Evolutionary conservation across 2,888 invertebrate species (phyloP), one percentile per base, ranked within the genome.

Genomic region (Ichneumoninae sp.): DNA sequence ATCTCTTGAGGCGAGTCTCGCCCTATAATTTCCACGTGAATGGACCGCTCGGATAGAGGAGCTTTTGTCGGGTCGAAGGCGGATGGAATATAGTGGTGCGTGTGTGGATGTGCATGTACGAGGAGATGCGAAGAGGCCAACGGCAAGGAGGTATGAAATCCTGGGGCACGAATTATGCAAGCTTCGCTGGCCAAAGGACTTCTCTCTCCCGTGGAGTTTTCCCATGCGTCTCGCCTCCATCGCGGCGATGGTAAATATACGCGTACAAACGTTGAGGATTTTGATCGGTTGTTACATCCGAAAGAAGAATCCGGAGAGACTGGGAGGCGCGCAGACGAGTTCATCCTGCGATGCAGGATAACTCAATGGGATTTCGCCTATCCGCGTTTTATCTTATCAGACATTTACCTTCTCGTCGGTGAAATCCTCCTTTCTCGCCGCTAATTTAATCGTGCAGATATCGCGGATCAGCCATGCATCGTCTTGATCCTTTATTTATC

Each of bases 121-220:
- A 47, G 57, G 22, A 40, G 22, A 13, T 10, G 33, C 62, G 65
- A 47, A 50, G 54, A 44, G 54, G 54, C 54, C 19, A 54, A 54
- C 19, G 66, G 50, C 40, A 54, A 57, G 33, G 30, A 54, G 50
- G 50, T 50, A 80, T 10, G 57, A n/a, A 22, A 30, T 54, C 68
- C 47, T 13, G 87, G 78, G 87, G 88, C 87, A 82, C 90, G 91
- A 93, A 84, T 93, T 93, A 93, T 91, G 90, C 91, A 91, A 92
- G 93, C 92, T 91, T 90, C 89, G 89, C 90, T 93, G 90, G 89
- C 92, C 93, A 93, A 93, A 93, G 93, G 91, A 93, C 33, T 91
- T 91, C 90, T 90, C 89, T 89, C 87, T 82, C 68, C 26, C 78
- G 19, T 54, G 22, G 54, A 22, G 40, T 66, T 82, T 66, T 80